Conservation (phyloP, 2,888 invertebrate species). For the Hesperia comma region DNA sequence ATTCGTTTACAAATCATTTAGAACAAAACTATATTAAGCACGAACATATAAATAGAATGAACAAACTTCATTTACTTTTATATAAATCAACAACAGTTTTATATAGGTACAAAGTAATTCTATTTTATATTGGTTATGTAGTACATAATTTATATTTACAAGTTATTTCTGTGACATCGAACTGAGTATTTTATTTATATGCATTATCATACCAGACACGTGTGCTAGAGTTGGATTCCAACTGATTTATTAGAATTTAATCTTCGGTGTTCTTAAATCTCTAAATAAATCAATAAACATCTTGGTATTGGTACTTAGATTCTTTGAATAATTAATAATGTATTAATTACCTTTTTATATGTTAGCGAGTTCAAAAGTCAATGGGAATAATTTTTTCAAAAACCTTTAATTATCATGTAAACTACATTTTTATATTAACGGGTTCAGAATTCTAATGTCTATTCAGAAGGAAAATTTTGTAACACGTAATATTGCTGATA, state of each 20-base stretch:
- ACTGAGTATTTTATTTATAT: slow-evolving; percentile 64
- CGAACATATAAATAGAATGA: slow-evolving; percentile 30
- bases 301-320: neutral
- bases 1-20: slow-evolving; percentile 16
- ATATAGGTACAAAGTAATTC: slow-evolving; percentile 32
- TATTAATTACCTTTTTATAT: no score
- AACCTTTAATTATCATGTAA: no score
- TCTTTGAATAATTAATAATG: no score
- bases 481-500: no score
- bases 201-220: slow-evolving; percentile 28
- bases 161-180: slow-evolving; percentile 54
- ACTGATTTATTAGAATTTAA: slow-evolving; percentile 9
- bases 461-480: no score
- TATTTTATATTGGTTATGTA: slow-evolving; percentile 39
- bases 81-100: slow-evolving; percentile 19
- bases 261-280: slow-evolving; percentile 22
- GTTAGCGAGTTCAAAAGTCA: no score
- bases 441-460: no score
- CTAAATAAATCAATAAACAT: neutral
- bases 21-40: slow-evolving; percentile 16
- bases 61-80: slow-evolving; percentile 16
- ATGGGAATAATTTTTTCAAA: no score
- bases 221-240: slow-evolving; percentile 12
- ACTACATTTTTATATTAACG: no score
- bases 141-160: slow-evolving; percentile 68